Base-by-base conservation (phyloP, 1,140 invertebrate genomes). In the Drosophila teissieri region DNA sequence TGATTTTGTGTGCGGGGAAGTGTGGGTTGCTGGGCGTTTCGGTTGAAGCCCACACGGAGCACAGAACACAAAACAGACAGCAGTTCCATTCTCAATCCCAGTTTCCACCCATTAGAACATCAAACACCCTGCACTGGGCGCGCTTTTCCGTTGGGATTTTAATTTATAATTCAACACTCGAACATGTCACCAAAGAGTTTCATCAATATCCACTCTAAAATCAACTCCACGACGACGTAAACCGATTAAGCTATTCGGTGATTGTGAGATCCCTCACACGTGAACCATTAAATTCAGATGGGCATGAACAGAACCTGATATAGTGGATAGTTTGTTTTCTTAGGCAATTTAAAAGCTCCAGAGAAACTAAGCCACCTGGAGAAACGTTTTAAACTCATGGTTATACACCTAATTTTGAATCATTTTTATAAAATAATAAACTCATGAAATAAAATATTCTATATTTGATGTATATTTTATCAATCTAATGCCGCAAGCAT, bases 141-240 rank as follows among this genome's bases (percentile, higher is more conserved):
- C 44, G 57, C 69, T 63, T 58, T 69, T 49, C 53, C 56, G 45
- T 63, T 58, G 62, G 60, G 60, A 75, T 84, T 80, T 83, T 76
- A 75, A 83, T 84, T 79, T 83, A 62, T 76, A 84, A 83, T 79
- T 63, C 45, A 75, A 64, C 53, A 58, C 56, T 65, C 27, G 27
- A 57, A 48, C 54, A 51, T 64, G 40, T 60, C 54, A 17, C 57
- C 49, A 77, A 61, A 68, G 40, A 57, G 64, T 68, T 74, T 53
- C 22, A 69, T 67, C 65, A 57, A 72, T 61, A 68, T 56, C 40
- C 46, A 73, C 39, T 78, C n/a, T 8, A 69, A 40, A 74, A 49
- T 14, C 31, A 76, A 67, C 34, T 44, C 22, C 7, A 31, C 40
- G 40, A 40, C 42, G 60, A 14, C n/a, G 22, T 65, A 65, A 68